These are phyloP conservation scores for Macrobrachium nipponense DNA, from an alignment of 1,140 invertebrate genomes.

Conservation along the genomic window DNA sequence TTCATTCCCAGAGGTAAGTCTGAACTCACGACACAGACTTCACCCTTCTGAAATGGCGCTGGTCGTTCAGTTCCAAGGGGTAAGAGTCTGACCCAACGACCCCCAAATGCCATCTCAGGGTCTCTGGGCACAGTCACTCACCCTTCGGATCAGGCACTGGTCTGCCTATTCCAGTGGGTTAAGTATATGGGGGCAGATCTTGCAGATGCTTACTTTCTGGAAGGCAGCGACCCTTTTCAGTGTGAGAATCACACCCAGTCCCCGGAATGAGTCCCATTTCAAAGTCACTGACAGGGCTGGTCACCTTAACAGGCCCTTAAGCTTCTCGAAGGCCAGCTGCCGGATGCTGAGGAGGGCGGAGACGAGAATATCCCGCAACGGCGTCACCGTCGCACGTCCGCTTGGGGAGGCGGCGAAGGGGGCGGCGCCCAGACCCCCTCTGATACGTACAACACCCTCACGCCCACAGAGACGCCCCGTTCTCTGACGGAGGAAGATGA, in stretches of 20 bases:
- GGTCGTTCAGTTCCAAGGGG: no score
- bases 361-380: slow-evolving; percentile 64
- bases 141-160: no score
- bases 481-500: slow-evolving; percentile 68
- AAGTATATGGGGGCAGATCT: no score
- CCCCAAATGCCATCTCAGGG: no score
- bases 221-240: neutral
- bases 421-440: slow-evolving; percentile 64
- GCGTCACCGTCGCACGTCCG: slow-evolving; percentile 66
- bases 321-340: slow-evolving; percentile 88
- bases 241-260: neutral
- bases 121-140: no score
- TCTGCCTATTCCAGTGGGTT: no score
- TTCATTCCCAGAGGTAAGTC: no score
- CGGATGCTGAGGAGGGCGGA: slow-evolving; percentile 72
- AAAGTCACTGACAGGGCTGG: slow-evolving; percentile 24
- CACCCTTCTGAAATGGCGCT: no score
- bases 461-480: slow-evolving; percentile 39
- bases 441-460: slow-evolving; percentile 61
- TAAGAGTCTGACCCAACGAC: no score
- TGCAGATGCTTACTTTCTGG: no score
- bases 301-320: slow-evolving; percentile 77
- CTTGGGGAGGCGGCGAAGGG: slow-evolving; percentile 65
- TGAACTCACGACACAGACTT: no score
- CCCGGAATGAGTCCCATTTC: neutral